Evolutionary conservation across 30 jellyfish, hydroid and myxozoan species (phyloP).

Genomic region (Mastigias papua): DNA sequence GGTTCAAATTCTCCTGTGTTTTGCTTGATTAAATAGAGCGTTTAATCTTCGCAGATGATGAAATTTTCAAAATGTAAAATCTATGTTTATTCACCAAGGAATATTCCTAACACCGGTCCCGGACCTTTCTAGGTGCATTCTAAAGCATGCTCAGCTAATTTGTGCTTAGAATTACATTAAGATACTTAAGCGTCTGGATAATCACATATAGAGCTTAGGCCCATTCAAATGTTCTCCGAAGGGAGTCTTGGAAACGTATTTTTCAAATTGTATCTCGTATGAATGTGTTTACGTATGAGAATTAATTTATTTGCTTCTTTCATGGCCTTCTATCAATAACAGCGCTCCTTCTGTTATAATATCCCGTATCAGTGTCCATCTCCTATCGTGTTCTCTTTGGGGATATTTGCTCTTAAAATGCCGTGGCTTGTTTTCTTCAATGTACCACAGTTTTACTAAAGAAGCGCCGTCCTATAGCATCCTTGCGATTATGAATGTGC

Average conservation of each 20-base stretch:
- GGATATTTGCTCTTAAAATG: conserved; percentile 54
- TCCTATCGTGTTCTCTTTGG: conserved; percentile 56
- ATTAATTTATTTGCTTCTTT: conserved; percentile 24
- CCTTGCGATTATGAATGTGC: conserved; percentile 26
- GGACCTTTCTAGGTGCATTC: background rate
- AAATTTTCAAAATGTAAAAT: no score
- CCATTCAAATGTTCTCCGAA: conserved; percentile 13
- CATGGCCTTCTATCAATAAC: conserved; percentile 15
- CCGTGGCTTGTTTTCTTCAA: conserved; percentile 56
- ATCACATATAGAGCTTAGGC: conserved; percentile 3
- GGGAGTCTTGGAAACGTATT: conserved; percentile 47
- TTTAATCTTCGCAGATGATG: no score
- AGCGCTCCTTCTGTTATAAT: conserved; percentile 59
- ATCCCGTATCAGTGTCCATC: conserved; percentile 53
- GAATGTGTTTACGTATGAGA: conserved; percentile 67
- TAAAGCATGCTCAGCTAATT: background rate
- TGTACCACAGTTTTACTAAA: conserved; percentile 44
- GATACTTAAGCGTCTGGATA: conserved; percentile 51
- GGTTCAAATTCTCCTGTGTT: no score
- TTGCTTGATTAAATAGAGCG: no score
- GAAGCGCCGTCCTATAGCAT: conserved; percentile 43
- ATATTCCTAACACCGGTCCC: background rate
- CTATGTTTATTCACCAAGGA: no score
- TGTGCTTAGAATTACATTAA: conserved; percentile 14
- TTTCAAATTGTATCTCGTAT: conserved; percentile 14